Base-by-base conservation (phyloP, 2,888 invertebrate species). In the Salpingus planirostris region DNA sequence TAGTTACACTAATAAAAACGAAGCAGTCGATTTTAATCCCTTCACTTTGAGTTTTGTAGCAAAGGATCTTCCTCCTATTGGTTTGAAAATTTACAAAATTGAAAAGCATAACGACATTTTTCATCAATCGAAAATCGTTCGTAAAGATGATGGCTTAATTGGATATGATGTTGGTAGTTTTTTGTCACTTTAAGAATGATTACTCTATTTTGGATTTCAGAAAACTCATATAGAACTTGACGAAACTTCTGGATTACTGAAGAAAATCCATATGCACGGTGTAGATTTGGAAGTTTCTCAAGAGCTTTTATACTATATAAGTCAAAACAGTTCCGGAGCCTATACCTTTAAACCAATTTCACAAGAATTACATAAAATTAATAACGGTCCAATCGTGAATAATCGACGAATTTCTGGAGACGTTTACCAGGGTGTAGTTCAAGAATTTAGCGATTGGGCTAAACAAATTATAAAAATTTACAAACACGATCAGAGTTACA, bases 301-400 rank as follows among this genome's bases (percentile, higher is more conserved):
- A 54, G 69, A 77, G 4, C 80, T 85, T 50, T 67, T 73, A 21
- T 90, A 77, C 54, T 92, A 91, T 50, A 64, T 70, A 7, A 82
- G 76, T 0, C 71, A 71, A 21, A 57, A 57, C 3, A 87, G 87
- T 0, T 92, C 93, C 0, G 96, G 96, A 0, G 96, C 96, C 0
- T 97, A 97, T 52, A 82, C 93, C 15, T 87, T 89, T 60, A 67
- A 85, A 23, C 85, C 86, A 18, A n/a, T 11, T 13, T n/a, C n/a
- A n/a, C n/a, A n/a, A n/a, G n/a, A n/a, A n/a, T n/a, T n/a, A n/a
- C n/a, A n/a, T n/a, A n/a, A n/a, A n/a, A n/a, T n/a, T n/a, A n/a
- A n/a, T n/a, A 29, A 29, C 6, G 11, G 23, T 2, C 36, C 5
- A 6, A 18, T 24, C 7, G 24, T 27, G 3, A 27, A 31, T n/a